Evolutionary conservation across 2,888 invertebrate species (phyloP), one percentile per base, ranked within the genome.

Genomic region (Pyrochroa serraticornis): DNA sequence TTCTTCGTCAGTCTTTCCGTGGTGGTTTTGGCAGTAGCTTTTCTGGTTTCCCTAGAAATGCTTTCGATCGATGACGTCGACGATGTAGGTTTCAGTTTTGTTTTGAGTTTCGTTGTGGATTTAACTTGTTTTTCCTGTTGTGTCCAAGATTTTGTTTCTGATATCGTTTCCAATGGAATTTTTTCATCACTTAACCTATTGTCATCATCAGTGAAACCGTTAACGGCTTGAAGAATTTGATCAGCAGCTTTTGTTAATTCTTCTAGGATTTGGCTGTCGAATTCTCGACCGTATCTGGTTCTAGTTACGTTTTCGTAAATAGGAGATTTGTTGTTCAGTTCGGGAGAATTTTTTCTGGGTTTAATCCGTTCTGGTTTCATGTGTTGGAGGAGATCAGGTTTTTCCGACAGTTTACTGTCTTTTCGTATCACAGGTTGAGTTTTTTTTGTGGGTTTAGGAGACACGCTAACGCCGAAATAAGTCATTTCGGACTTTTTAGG

Each of bases 191-290:
- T 73, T 71, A 58, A 78, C 73, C 63, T 73, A 68, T 74, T 72
- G 32, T 80, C 79, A 55, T 83, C 84, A 64, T 84, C 83, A 8
- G 82, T 81, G 66, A 81, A 82, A 33, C 80, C 81, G 53, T 81
- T 81, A 12, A 85, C 82, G 14, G 84, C 83, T 78, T 83, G 71
- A 64, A 85, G 72, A 63, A 85, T 84, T 75, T 85, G 82, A 77
- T 85, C 84, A 54, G 85, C 85, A 45, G 83, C 84, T 69, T 81
- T 80, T 8, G 84, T 84, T 68, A 85, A 78, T 73, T 85, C 85
- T 65, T 82, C 84, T 54, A 85, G 73, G 61, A 84, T 84, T 44
- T 69, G 71, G 47, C 73, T 75, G 59, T 78, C 78, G 50, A 78
- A 78, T 44, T 76, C 74, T 37, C 39, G 46, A 7, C 46, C 44